Percentiles rank a stretch among this genome's conserved stretches.
Conservation (phyloP, 2,797 vertebrate species). For the Scyliorhinus canicula region DNA sequence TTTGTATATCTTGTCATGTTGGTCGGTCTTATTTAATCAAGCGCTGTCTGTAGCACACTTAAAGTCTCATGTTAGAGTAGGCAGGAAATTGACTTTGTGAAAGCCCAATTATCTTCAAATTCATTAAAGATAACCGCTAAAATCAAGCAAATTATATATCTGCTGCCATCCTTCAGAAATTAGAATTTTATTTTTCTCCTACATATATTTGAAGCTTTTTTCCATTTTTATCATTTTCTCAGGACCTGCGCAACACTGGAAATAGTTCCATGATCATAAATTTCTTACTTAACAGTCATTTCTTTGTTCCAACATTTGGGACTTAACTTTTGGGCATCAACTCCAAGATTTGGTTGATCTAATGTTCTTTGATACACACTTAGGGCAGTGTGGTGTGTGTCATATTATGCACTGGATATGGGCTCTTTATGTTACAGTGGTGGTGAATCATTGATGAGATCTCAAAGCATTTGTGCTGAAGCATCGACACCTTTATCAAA, state of each 20-base stretch:
- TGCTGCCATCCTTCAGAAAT: neutral
- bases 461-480: too few species aligned
- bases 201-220: neutral
- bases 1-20: neutral
- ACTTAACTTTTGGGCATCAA: neutral
- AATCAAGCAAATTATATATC: neutral
- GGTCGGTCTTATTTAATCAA: neutral
- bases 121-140: neutral
- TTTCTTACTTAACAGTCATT: neutral
- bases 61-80: neutral
- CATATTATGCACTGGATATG: too few species aligned
- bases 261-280: too few species aligned
- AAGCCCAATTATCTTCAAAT: neutral
- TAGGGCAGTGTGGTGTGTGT: too few species aligned
- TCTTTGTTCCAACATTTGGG: neutral
- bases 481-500: too few species aligned
- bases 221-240: neutral
- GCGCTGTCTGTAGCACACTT: neutral
- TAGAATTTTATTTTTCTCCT: neutral
- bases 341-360: neutral
- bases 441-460: too few species aligned
- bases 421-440: too few species aligned
- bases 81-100: slow-evolving; percentile 8
- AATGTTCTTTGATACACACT: neutral
- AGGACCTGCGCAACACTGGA: neutral